Base-by-base conservation (phyloP, 2,113 vertebrate genomes). In the Myanophis thanlyinensis region DNA sequence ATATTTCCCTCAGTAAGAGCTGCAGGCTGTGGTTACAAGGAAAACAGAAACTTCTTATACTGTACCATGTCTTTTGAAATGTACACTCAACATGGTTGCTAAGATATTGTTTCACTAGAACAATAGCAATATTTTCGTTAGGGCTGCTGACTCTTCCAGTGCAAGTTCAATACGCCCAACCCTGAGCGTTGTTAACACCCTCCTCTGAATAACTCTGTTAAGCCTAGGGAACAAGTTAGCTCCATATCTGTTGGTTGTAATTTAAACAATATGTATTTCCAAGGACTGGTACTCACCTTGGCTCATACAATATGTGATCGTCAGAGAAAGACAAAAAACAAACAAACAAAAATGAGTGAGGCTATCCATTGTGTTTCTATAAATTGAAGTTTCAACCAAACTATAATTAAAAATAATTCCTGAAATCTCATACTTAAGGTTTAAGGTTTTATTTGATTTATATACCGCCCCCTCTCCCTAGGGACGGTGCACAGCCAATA, bases 221-320 rank as follows among this genome's bases (percentile, higher is more conserved):
- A 93, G 93, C 30, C 92, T 94, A 90, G 88, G 93, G 93, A 48
- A 88, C 85, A 85, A 59, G 30, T 97, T 96, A 96, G 94, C 96
- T 91, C 94, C 25, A 93, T 44, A 86, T 90, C 47, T 9, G 18
- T 53, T 56, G 30, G 2, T 23, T 0, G 3, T 15, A 93, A 84
- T 13, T 52, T 5, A 95, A 97, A 97, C 96, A 96, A 56, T 89
- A 92, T 86, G 13, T 1, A 85, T 95, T 54, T 93, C 95, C 47
- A 94, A 62, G 95, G 51, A 91, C 52, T 46, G 92, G 62, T 86
- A 11, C 0, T n/a, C 56, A 48, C 27, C 13, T 54, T 54, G 11
- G 15, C 4, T 91, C 90, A 47, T 4, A 30, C 62, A 91, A 93
- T 53, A n/a, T 46, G 30, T 40, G 40, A 3, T 88, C 92, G 94